These are phyloP conservation scores for Macroramphosus scolopax DNA, from an alignment of 2,797 vertebrate genomes.

Conservation along the genomic window DNA sequence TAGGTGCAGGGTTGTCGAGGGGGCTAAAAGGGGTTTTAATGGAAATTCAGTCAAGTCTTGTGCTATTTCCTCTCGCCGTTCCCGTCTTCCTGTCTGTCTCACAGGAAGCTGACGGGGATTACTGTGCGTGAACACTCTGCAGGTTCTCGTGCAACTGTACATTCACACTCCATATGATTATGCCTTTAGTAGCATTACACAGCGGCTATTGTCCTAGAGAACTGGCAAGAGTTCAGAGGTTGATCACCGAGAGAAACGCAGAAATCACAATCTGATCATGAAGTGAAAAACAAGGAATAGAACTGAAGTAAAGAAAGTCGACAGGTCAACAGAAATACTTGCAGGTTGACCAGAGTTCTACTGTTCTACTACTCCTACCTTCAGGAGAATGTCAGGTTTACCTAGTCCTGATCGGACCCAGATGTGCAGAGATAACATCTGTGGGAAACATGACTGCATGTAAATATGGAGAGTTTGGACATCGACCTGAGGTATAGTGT, in stretches of 20 bases:
- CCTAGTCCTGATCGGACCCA: constrained; percentile 32
- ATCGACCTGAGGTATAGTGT: neutral
- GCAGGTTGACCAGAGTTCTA: constrained; percentile 9
- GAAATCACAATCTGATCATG: too few relatives aligned
- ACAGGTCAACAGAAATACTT: neutral
- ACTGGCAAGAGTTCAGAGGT: too few relatives aligned
- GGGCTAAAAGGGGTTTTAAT: constrained; percentile 40
- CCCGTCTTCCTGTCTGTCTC: constrained; percentile 48
- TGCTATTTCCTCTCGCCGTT: constrained; percentile 42
- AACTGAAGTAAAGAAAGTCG: neutral
- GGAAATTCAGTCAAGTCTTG: constrained; percentile 57
- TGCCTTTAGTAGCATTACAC: too few relatives aligned
- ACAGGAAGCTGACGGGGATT: constrained; percentile 32
- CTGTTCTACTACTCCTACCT: constrained; percentile 5
- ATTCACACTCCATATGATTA: too few relatives aligned
- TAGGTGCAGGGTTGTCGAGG: constrained; percentile 1
- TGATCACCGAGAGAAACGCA: too few relatives aligned
- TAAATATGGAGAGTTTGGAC: constrained; percentile 14
- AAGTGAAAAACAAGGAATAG: constrained; percentile 6
- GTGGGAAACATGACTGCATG: constrained; percentile 16
- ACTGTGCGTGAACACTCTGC: constrained; percentile 9
- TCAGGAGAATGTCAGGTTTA: constrained; percentile 1
- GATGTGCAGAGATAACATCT: constrained; percentile 36
- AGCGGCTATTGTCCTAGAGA: too few relatives aligned
- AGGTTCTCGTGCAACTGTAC: constrained; percentile 15